Evolutionary conservation across 2,797 vertebrate species (phyloP), one percentile per base, ranked within the genome.

Genomic region (Aeoliscus strigatus): DNA sequence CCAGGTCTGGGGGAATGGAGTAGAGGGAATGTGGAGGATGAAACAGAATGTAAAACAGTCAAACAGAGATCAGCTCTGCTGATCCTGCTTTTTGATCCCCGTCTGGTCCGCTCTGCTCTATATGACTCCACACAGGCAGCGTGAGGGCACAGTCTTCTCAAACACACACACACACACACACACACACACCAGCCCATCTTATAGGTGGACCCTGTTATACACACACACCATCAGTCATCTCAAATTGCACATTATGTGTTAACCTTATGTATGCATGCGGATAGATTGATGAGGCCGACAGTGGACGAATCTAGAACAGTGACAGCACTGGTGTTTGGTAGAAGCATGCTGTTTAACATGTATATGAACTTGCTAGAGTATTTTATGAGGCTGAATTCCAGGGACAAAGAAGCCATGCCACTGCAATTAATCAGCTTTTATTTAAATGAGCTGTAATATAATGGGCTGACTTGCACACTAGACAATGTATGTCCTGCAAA

Each of bases 41-140:
- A 82, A 84, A 85, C 53, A 0, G 78, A 83, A 85, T 82, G 75
- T 48, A 42, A 71, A 71, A 59, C 58, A 56, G 41, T 72, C 55
- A 56, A 73, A 59, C 51, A 63, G 59, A 67, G 73, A 79, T 79
- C 73, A 72, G 70, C 63, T 73, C 60, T 41, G 72, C 61, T 70
- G 70, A 79, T 77, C 40, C 60, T 40, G 47, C 59, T 75, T 66
- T 77, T 82, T 80, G 74, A 82, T 80, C 81, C 70, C 53, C 0
- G 3, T 42, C 51, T 33, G 31, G 33, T 25, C 47, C 2, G 9
- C 32, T 62, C 4, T 35, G 44, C 45, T 47, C 64, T 60, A 44
- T 48, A 40, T 13, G 12, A 27, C 32, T 56, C 18, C 26, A 33
- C 48, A 26, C 15, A 32, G 16, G 31, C 35, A 32, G 26, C 23